Percentiles rank a stretch among this genome's conserved stretches.
Conservation (phyloP, 2,888 invertebrate species). For the Hoplodrina ambigua region DNA sequence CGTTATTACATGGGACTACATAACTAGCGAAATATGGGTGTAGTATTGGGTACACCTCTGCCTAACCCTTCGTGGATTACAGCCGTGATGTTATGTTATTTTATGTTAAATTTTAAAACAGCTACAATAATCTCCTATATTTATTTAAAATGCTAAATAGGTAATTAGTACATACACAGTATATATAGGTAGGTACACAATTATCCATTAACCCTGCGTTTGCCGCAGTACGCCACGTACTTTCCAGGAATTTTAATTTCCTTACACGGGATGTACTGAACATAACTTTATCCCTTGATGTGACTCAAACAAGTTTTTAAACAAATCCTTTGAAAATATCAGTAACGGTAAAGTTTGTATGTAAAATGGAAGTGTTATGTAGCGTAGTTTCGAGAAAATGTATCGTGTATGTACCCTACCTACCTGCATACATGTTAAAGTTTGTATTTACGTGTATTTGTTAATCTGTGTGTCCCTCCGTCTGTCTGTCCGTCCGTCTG, state of each 20-base stretch:
- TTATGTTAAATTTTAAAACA: too few relatives aligned
- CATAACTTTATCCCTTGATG: conserved; percentile 33
- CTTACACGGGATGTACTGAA: conserved; percentile 25
- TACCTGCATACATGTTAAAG: too few relatives aligned
- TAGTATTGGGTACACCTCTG: too few relatives aligned
- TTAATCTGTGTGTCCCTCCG: too few relatives aligned
- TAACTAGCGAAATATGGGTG: too few relatives aligned
- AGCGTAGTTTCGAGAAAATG: background rate
- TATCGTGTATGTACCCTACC: too few relatives aligned
- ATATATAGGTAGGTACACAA: background rate
- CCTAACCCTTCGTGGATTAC: too few relatives aligned
- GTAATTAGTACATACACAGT: background rate
- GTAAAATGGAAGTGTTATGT: background rate
- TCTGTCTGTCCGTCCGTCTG: too few relatives aligned
- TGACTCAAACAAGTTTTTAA: conserved; percentile 6
- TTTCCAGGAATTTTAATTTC: conserved; percentile 57
- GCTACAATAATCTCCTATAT: too few relatives aligned
- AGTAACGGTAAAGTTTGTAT: background rate
- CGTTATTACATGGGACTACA: too few relatives aligned
- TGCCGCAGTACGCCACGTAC: conserved; percentile 41
- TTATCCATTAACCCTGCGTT: conserved; percentile 14
- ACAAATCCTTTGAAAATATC: conserved; percentile 3
- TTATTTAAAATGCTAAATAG: conserved; percentile 10
- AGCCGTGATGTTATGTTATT: too few relatives aligned
- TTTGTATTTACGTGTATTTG: too few relatives aligned